phyloP scores from a whole-genome alignment of 2,797 vertebrate species.

The Dendrocincla fuliginosa region DNA sequence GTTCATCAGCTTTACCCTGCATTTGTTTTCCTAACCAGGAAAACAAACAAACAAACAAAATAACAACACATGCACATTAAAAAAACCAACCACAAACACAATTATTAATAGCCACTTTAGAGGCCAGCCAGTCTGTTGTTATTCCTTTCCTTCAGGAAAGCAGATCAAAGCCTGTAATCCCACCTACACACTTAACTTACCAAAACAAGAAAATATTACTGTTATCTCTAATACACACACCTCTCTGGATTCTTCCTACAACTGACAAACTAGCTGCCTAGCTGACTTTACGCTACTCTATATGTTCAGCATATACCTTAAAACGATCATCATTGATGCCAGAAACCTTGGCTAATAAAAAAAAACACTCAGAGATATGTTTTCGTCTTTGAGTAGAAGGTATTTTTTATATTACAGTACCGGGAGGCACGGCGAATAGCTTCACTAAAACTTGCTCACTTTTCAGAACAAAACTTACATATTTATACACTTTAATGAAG shows the following conservation, averaged over 20 bases:
- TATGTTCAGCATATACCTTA: background rate
- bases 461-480: no score
- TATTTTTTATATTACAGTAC: no score
- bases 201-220: background rate
- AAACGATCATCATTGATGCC: background rate
- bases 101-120: background rate
- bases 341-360: no score
- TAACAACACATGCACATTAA: background rate
- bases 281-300: rapidly evolving
- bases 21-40: background rate
- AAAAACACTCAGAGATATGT: no score
- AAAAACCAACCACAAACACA: background rate
- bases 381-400: no score
- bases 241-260: background rate
- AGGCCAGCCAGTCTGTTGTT: background rate
- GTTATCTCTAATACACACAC: background rate
- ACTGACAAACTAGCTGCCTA: background rate
- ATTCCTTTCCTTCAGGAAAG: background rate
- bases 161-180: background rate
- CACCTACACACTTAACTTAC: background rate
- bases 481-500: no score
- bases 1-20: background rate
- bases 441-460: no score
- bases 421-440: no score
- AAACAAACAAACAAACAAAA: background rate